These are phyloP conservation scores for Archaeoteleia sp. DNA, from an alignment of 2,888 invertebrate species.

Conservation along the genomic window DNA sequence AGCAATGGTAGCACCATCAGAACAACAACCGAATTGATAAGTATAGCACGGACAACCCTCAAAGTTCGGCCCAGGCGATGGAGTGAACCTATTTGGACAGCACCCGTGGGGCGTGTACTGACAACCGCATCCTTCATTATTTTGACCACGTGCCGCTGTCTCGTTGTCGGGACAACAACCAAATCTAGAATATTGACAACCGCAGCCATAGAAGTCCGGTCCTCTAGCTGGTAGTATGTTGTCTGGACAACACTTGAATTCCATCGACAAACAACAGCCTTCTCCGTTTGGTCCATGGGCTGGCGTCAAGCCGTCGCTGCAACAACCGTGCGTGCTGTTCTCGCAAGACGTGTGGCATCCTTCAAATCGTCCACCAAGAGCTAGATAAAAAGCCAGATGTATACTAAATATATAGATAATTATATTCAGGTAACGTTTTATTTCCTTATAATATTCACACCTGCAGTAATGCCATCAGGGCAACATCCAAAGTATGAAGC, in stretches of 20 bases:
- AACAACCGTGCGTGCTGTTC: constrained; percentile 87
- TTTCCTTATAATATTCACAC: too few relatives aligned
- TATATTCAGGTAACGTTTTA: too few relatives aligned
- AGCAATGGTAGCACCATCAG: constrained; percentile 86
- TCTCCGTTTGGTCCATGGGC: constrained; percentile 89
- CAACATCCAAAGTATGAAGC: constrained; percentile 84
- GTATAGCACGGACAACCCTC: constrained; percentile 91
- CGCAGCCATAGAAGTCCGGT: constrained; percentile 83
- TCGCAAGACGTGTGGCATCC: constrained; percentile 86
- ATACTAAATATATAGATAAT: neutral
- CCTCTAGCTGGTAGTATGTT: constrained; percentile 89
- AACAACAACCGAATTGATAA: constrained; percentile 93
- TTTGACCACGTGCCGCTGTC: constrained; percentile 86
- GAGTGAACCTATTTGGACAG: constrained; percentile 88
- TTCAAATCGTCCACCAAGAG: constrained; percentile 81
- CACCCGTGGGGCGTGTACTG: constrained; percentile 85
- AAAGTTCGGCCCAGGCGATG: constrained; percentile 85
- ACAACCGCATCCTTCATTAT: constrained; percentile 89
- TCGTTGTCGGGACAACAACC: constrained; percentile 92
- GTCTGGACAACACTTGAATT: constrained; percentile 94
- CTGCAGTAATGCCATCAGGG: constrained; percentile 81
- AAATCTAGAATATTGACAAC: constrained; percentile 84
- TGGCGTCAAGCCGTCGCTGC: constrained; percentile 87
- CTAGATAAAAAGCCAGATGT: constrained; percentile 66
- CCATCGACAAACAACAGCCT: constrained; percentile 86